Base-by-base conservation (phyloP, 2,113 vertebrate species). In the Oncorhynchus nerka region DNA sequence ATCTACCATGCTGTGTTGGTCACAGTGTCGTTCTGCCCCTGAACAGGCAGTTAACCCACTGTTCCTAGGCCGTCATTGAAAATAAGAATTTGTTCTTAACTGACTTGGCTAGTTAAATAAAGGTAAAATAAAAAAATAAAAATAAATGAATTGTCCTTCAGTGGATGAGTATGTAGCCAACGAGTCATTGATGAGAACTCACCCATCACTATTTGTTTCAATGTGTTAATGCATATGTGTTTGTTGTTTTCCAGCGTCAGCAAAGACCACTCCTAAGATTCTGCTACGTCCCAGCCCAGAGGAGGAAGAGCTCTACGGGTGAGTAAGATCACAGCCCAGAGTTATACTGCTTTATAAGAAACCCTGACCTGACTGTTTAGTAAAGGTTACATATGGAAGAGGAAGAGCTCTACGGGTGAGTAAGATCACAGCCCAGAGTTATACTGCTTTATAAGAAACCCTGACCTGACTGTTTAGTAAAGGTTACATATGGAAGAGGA, bases 201-300 rank as follows among this genome's bases (percentile, higher is more conserved):
- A 39, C 39, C 8, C 39, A 2, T 39, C 39, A 39, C 8, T 55
- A 55, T 55, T 55, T 55, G 51, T 55, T 55, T 20, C 34, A 5
- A 1, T 68, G 32, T 73, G 12, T 69, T 51, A 79, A 34, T 77
- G 3, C 20, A 4, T 39, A 15, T 57, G n/a, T 16, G 20, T n/a
- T 75, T 75, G 70, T 9, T 78, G 24, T 49, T 68, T 74, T 76
- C 13, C 75, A 93, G 89, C 45, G 70, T 62, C 76, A 49, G 75
- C 80, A 65, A 94, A 92, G 84, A 64, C 92, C 62, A 87, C 86
- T 19, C 86, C 95, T 16, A 96, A 95, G 88, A 93, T 91, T 4
- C 90, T 95, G 83, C 94, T 97, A 68, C 94, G 93, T 51, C 96
- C 96, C 4, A 97, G 94, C 90, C 92, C 95, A 3, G 97, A 98